Evolutionary conservation across 2,888 invertebrate genomes (phyloP).

Genomic region (Leptodirus hochenwartii): DNA sequence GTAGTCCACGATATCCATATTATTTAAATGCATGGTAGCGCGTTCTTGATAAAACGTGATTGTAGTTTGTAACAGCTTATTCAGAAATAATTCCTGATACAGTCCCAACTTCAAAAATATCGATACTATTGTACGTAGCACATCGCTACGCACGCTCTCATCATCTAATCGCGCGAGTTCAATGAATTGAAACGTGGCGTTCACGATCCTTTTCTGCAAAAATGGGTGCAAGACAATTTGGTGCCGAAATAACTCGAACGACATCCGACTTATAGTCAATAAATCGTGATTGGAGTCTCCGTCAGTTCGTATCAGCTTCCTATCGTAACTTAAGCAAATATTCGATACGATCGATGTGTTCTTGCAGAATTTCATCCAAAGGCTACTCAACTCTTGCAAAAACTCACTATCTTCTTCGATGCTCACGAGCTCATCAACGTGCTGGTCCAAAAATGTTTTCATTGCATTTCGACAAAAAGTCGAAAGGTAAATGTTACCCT

Average conservation of each 20-base stretch:
- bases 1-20: constrained; percentile 63
- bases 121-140: too few species aligned
- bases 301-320: constrained; percentile 88
- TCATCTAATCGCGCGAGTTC: constrained; percentile 85
- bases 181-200: constrained; percentile 74
- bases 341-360: constrained; percentile 96
- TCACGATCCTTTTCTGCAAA: constrained; percentile 73
- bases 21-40: constrained; percentile 72
- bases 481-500: too few species aligned
- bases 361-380: constrained; percentile 85
- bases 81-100: too few species aligned
- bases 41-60: too few species aligned
- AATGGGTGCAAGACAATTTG: constrained; percentile 73
- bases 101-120: too few species aligned
- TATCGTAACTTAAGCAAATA: constrained; percentile 65
- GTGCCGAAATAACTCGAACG: constrained; percentile 74
- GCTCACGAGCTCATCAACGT: constrained; percentile 53
- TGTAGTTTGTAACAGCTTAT: too few species aligned
- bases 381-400: constrained; percentile 71
- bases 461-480: constrained; percentile 65
- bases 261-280: constrained; percentile 92
- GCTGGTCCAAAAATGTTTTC: constrained; percentile 67
- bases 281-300: constrained; percentile 81
- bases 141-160: too few species aligned
- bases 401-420: constrained; percentile 37